Evolutionary conservation across 2,888 invertebrate genomes (phyloP).

Genomic region (Tuberolachnus salignus): DNA sequence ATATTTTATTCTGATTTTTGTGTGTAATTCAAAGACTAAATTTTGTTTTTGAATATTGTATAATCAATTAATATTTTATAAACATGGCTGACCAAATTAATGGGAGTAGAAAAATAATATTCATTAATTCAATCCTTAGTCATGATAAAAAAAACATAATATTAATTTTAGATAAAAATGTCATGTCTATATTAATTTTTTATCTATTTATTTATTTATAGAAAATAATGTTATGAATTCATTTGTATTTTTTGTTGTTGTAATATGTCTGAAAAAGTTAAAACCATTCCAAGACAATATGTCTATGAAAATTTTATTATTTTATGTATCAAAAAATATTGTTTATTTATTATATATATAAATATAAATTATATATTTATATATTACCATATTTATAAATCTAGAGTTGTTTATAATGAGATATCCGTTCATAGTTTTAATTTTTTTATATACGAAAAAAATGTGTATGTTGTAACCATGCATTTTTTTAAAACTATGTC

Average conservation of each 20-base stretch:
- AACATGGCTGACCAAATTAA: too few relatives aligned
- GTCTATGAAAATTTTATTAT: conserved; percentile 1
- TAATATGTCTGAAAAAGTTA: not conserved
- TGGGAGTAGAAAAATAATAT: too few relatives aligned
- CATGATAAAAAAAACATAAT: not conserved
- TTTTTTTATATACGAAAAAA: not conserved
- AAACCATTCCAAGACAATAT: conserved; percentile 42
- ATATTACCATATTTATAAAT: not conserved
- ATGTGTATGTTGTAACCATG: conserved; percentile 1
- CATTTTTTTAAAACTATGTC: too few relatives aligned
- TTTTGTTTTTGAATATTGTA: not conserved
- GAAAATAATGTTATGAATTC: not conserved
- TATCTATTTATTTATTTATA: not conserved
- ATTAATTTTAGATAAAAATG: not conserved
- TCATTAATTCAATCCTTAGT: too few relatives aligned
- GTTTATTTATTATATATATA: conserved; percentile 16
- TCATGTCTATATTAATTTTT: not conserved
- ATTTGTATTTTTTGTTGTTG: conserved; percentile 1
- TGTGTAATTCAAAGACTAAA: not conserved
- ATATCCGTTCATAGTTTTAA: not conserved
- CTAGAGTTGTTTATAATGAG: not conserved
- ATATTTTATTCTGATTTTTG: conserved; percentile 19
- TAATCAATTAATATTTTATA: not conserved
- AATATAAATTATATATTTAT: conserved; percentile 6
- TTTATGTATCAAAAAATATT: not conserved